phyloP scores from a whole-genome alignment of 2,797 vertebrate genomes.

The Kryptolebias ocellatus region DNA sequence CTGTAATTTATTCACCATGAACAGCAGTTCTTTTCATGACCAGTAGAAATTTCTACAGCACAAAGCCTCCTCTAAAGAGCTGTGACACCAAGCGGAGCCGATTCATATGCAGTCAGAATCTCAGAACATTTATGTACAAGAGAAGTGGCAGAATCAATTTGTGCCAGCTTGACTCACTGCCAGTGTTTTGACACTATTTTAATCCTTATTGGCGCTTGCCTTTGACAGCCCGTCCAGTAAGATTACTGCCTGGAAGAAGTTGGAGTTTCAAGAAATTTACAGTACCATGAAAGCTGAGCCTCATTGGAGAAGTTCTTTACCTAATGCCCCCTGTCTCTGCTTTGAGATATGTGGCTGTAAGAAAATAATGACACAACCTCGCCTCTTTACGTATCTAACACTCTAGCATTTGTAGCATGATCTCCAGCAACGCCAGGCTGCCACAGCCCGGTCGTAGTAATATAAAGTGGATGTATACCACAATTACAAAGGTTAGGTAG shows the following conservation, averaged over 20 bases:
- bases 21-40: not conserved
- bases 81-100: not conserved
- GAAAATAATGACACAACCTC: too few relatives aligned
- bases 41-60: not conserved
- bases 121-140: slow-evolving; percentile 1
- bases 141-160: slow-evolving; percentile 13
- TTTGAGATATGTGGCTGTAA: too few relatives aligned
- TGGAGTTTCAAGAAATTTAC: not conserved
- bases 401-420: too few relatives aligned
- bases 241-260: slow-evolving; percentile 1
- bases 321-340: too few relatives aligned
- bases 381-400: too few relatives aligned
- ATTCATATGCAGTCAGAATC: slow-evolving; percentile 2
- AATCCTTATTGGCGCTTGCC: slow-evolving; percentile 6
- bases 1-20: slow-evolving; percentile 5
- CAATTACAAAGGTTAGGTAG: too few relatives aligned
- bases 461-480: too few relatives aligned
- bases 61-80: not conserved
- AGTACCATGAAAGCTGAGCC: not conserved
- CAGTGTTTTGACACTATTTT: slow-evolving; percentile 19
- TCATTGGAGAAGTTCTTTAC: not conserved
- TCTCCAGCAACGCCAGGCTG: too few relatives aligned
- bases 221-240: slow-evolving; percentile 23
- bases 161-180: slow-evolving; percentile 5
- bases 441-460: too few relatives aligned